Base-by-base conservation (phyloP, 2,113 vertebrate species). In the Brachionichthys hirsutus region DNA sequence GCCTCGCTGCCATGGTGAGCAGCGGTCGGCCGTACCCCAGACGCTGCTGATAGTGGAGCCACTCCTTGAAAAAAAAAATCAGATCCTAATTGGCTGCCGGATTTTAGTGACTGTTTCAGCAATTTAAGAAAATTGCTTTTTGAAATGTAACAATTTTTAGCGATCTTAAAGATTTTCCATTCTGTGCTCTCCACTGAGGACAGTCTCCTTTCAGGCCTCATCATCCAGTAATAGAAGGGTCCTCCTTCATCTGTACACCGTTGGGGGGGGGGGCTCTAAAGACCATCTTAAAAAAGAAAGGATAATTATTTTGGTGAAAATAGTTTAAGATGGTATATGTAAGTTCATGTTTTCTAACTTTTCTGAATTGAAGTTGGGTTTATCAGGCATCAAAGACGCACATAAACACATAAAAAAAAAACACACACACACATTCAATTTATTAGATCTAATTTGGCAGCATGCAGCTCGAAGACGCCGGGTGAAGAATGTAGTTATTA, bases 41-140 rank as follows among this genome's bases (percentile, higher is more conserved):
- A 85, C 88, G 74, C 74, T 24, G 70, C 85, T 80, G 85, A 89
- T 86, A 88, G 84, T 44, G 7, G 63, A 77, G 76, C 57, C 67
- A 70, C 82, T 88, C 63, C 75, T 84, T 87, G 85, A 84, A 86
- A 83, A 72, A 60, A 62, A 77, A 89, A 89, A 84, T 84, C 81
- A 77, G 66, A 81, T 88, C 84, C 75, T 89, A 89, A 90, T 86
- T 90, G 87, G 85, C 54, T 86, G 84, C 87, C 82, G 87, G 85
- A 86, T 89, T 86, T 87, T 78, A 78, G 70, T 63, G 77, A 89
- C 83, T 78, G 87, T 78, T 88, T 87, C 75, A 56, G 80, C 87
- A 86, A 81, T 88, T 89, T 84, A 79, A 73, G 72, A 53, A 82
- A 85, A 88, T 87, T 83, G 78, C 80, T 84, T 87, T 88, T 84